These are phyloP conservation scores for Drosophila tanythrix DNA, from an alignment of 2,888 invertebrate species.

Conservation along the genomic window DNA sequence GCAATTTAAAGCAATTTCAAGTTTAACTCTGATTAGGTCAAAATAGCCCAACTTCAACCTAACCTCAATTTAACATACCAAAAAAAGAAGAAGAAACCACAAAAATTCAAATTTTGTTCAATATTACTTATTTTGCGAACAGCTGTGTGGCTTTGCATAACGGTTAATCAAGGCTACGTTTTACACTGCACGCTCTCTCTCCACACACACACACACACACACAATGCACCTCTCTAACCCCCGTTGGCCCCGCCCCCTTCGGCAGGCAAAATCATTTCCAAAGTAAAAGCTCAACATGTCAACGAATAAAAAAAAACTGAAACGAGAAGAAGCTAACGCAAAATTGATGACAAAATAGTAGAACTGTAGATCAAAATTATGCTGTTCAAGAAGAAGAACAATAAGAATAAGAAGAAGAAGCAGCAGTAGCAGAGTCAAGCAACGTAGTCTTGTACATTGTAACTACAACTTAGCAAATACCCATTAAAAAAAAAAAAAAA, in stretches of 20 bases:
- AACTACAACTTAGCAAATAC: constrained; percentile 50
- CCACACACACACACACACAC: background rate
- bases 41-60: background rate
- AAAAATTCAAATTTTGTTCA: constrained; percentile 1
- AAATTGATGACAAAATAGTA: constrained; percentile 14
- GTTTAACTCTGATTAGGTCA: background rate
- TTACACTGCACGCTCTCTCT: constrained; percentile 34
- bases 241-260: constrained; percentile 31
- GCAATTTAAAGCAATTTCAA: background rate
- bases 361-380: constrained; percentile 15
- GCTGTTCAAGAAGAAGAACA: constrained; percentile 4
- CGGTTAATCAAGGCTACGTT: constrained; percentile 54
- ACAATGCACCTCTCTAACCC: background rate
- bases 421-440: constrained; percentile 40
- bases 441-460: constrained; percentile 73
- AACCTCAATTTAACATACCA: background rate
- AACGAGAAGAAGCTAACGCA: constrained; percentile 21
- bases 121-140: constrained; percentile 11
- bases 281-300: constrained; percentile 83
- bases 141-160: constrained; percentile 32
- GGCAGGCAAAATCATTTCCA: constrained; percentile 74
- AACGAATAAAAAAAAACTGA: constrained; percentile 34
- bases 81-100: background rate
- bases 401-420: constrained; percentile 32
- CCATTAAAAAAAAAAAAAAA: background rate